Percentiles rank a stretch among this genome's conserved stretches.
Conservation (phyloP, 2,888 invertebrate species). For the Pollenia griseotomentosa region DNA sequence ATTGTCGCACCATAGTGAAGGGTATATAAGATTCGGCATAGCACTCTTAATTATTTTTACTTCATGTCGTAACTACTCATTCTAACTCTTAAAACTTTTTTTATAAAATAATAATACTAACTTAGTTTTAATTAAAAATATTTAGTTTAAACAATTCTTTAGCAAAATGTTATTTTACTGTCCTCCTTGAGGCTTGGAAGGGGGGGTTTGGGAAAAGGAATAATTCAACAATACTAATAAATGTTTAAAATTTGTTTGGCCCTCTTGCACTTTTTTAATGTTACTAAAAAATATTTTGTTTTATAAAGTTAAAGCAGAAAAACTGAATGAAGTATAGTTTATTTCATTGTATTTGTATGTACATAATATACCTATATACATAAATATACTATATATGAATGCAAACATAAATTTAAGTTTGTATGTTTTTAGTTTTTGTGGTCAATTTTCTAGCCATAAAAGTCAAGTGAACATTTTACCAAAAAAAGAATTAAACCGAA, state of each 20-base stretch:
- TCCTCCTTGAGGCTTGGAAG: not conserved
- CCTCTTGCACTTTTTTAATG: not conserved
- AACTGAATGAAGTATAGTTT: not conserved
- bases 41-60: not conserved
- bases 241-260: constrained; percentile 29
- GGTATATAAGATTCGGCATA: too few relatives aligned
- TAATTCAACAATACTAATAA: constrained; percentile 39
- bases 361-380: too few relatives aligned
- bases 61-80: not conserved
- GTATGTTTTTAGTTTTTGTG: constrained; percentile 61
- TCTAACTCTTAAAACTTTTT: not conserved
- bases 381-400: not conserved
- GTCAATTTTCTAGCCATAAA: constrained; percentile 64
- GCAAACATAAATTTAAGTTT: constrained; percentile 20
- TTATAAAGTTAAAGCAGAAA: constrained; percentile 23
- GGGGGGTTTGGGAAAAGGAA: not conserved
- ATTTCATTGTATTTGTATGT: too few relatives aligned
- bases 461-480: constrained; percentile 60
- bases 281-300: constrained; percentile 43
- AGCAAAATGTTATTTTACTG: constrained; percentile 27
- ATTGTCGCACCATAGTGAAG: too few relatives aligned
- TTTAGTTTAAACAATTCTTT: constrained; percentile 30
- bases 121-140: constrained; percentile 25
- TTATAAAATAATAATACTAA: not conserved
- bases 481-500: constrained; percentile 25